A percentile compares a stretch with the other conserved stretches of the same genome.
These are phyloP conservation scores for Acanthurus leucopareius DNA, from an alignment of 2,797 vertebrate genomes.

Conservation along the genomic window DNA sequence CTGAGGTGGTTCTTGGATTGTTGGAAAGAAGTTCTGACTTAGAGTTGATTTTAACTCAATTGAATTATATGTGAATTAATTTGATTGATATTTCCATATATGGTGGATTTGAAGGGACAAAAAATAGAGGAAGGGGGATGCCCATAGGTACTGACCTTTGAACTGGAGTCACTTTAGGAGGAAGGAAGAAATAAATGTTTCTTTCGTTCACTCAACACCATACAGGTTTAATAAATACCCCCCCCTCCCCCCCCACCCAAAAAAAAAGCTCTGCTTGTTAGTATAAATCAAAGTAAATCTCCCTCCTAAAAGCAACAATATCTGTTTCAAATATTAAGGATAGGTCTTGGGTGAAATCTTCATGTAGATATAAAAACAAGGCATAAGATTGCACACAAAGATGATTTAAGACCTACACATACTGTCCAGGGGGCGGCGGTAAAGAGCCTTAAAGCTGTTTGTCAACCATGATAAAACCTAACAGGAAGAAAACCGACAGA, in stretches of 20 bases:
- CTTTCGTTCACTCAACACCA: too few relatives aligned
- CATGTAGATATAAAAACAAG: neutral
- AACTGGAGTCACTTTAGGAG: neutral
- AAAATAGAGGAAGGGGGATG: neutral
- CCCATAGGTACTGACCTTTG: neutral
- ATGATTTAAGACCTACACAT: neutral
- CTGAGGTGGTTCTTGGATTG: neutral
- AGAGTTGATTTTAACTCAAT: neutral
- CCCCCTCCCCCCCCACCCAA: too few relatives aligned
- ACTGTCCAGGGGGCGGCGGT: constrained; percentile 49
- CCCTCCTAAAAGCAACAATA: neutral
- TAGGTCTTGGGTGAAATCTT: neutral
- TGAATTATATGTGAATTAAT: neutral
- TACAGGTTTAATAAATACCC: too few relatives aligned
- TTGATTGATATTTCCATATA: neutral
- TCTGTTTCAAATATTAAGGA: neutral
- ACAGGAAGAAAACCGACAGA: constrained; percentile 48
- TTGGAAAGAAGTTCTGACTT: neutral
- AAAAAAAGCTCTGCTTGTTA: too few relatives aligned
- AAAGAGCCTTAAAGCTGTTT: neutral
- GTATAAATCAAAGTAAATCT: too few relatives aligned
- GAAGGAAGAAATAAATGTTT: neutral
- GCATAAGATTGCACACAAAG: neutral
- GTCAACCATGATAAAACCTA: neutral
- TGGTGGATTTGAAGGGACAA: neutral